Percentiles rank a stretch among this genome's conserved stretches.
Conservation (phyloP, 2,888 invertebrate species). For the Endotricha flammealis region DNA sequence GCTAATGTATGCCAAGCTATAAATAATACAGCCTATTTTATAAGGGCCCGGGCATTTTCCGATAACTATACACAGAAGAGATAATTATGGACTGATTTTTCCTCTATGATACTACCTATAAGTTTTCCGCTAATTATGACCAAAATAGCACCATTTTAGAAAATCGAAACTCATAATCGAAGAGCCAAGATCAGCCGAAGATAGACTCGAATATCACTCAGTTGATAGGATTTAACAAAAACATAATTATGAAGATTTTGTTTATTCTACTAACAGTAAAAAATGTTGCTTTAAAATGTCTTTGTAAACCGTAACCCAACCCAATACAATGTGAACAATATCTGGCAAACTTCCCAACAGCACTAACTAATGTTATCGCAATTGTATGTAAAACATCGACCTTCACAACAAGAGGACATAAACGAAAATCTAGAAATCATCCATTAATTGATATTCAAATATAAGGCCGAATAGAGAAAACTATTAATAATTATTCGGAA, state of each 20-base stretch:
- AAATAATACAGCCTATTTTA: conserved; percentile 50
- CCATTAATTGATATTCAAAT: not conserved
- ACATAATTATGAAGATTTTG: no score
- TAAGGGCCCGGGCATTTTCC: conserved; percentile 34
- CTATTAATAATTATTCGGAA: conserved; percentile 22
- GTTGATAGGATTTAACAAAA: no score
- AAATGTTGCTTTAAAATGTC: conserved; percentile 27
- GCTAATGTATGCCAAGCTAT: conserved; percentile 56
- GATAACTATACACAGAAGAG: conserved; percentile 25
- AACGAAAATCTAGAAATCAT: not conserved
- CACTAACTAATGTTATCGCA: conserved; percentile 37
- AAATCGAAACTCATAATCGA: no score
- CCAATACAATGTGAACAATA: conserved; percentile 36
- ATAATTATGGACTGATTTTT: not conserved
- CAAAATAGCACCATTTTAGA: no score
- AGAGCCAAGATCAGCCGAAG: no score
- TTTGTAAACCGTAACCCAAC: conserved; percentile 29
- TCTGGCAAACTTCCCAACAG: conserved; percentile 47
- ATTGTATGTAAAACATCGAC: conserved; percentile 31
- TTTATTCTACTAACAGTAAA: no score
- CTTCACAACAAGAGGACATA: conserved; percentile 28
- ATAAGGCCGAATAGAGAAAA: conserved; percentile 14
- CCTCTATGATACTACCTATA: not conserved
- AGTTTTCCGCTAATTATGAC: no score
- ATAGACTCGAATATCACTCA: no score